A percentile compares a stretch with the other conserved stretches of the same genome.
phyloP scores from a whole-genome alignment of 2,888 invertebrate genomes.

The Dendrolimus houi region DNA sequence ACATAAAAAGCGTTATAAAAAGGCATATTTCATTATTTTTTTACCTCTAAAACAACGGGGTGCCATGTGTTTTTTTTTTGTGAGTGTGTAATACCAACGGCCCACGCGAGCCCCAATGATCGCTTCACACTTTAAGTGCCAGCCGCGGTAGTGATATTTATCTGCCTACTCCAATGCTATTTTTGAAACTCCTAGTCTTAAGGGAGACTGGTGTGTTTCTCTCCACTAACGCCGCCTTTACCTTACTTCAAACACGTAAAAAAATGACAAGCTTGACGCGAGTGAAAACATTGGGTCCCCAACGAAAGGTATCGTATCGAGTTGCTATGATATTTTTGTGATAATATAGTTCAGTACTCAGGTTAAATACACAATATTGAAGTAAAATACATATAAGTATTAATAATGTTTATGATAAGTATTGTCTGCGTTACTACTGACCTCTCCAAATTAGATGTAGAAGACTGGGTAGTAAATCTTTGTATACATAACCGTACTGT shows the following conservation, averaged over 20 bases:
- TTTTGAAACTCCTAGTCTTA: constrained; percentile 31
- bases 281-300: neutral
- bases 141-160: constrained; percentile 55
- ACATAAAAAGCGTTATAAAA: constrained; percentile 58
- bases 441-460: too few relatives aligned
- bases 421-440: too few relatives aligned
- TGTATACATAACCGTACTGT: too few relatives aligned
- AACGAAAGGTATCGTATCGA: too few relatives aligned
- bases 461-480: too few relatives aligned
- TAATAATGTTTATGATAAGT: too few relatives aligned
- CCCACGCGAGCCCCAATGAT: constrained; percentile 58
- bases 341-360: too few relatives aligned
- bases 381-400: too few relatives aligned
- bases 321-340: too few relatives aligned
- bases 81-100: constrained; percentile 51
- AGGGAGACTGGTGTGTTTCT: constrained; percentile 5
- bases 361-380: too few relatives aligned
- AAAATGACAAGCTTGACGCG: neutral
- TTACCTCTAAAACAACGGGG: constrained; percentile 70
- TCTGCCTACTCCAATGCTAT: constrained; percentile 44
- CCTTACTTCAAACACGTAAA: neutral
- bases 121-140: constrained; percentile 71
- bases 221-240: neutral
- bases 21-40: constrained; percentile 70
- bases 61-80: constrained; percentile 55